Evolutionary conservation across 2,797 vertebrate genomes (phyloP), one percentile per base, ranked within the genome.

Genomic region (Tragopan temminckii): DNA sequence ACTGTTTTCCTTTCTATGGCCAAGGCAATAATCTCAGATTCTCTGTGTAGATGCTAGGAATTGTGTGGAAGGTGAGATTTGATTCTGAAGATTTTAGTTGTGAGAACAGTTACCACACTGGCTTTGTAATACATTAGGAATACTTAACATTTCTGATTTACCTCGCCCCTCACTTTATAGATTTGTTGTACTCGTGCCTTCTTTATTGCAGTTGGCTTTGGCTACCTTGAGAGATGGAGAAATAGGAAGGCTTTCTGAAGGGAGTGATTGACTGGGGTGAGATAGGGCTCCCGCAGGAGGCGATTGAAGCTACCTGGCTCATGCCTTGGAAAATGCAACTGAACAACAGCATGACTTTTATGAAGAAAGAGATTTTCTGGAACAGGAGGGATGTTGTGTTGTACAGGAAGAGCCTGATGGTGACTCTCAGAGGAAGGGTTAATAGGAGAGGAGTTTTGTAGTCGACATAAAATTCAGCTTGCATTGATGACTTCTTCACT

Each of bases 401-500:
- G 64, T 57, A 8, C 33, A 21, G 61, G 48, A 76, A 68, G 36
- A 77, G 20, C 57, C 11, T 43, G 63, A 29, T 42, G 45, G 40
- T 40, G 75, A 81, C 70, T 91, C 64, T 69, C 43, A 43, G 61
- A 67, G 20, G 70, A 81, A 64, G 59, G 57, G 46, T 95, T 93
- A 95, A 57, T 63, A 63, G 62, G 62, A 52, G 68, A 74, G 45
- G 69, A 0, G 0, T 84, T 94, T 84, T 74, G 75, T 68, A 64
- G 78, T 64, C 45, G 63, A 5, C 71, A 62, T 82, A 94, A 93
- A 95, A 93, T 83, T 82, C 15, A 7, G n/a, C 76, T 80, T 75
- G 35, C 36, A 40, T 68, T 85, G 62, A 66, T 70, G 57, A 29
- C n/a, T 87, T 92, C 58, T 81, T 87, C 88, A 52, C 38, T 61